These are phyloP conservation scores for Xanthorhoe spadicearia DNA, from an alignment of 2,888 invertebrate genomes.

Conservation along the genomic window DNA sequence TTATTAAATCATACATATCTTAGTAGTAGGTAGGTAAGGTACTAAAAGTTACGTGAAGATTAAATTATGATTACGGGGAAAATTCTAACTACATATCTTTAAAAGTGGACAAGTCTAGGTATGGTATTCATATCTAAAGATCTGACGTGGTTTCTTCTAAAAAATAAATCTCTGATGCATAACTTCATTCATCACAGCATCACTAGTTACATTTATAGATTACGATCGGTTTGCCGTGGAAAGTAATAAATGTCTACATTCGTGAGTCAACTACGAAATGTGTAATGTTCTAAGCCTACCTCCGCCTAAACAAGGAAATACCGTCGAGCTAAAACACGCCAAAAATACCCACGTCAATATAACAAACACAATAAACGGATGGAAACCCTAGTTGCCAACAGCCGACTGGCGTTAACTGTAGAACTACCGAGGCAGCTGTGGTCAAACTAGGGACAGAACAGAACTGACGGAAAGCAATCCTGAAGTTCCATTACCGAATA, in stretches of 20 bases:
- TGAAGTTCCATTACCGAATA: constrained; percentile 26
- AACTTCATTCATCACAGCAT: background rate
- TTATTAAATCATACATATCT: no score
- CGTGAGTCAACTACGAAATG: constrained; percentile 50
- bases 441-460: constrained; percentile 20
- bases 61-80: no score
- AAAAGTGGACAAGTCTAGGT: no score
- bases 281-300: constrained; percentile 54
- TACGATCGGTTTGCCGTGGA: constrained; percentile 46
- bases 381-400: constrained; percentile 41
- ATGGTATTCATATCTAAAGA: no score
- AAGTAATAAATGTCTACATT: constrained; percentile 51
- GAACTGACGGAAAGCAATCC: constrained; percentile 27
- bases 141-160: no score
- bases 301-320: constrained; percentile 70
- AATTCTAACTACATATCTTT: no score
- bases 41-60: no score
- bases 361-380: constrained; percentile 51
- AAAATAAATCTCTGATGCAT: background rate
- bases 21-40: no score
- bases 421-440: constrained; percentile 20
- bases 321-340: constrained; percentile 62
- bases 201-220: background rate
- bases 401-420: constrained; percentile 26
- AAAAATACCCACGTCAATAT: constrained; percentile 64